Evolutionary conservation across 2,113 vertebrate genomes (phyloP).

Genomic region (Psephotus haematonotus): DNA sequence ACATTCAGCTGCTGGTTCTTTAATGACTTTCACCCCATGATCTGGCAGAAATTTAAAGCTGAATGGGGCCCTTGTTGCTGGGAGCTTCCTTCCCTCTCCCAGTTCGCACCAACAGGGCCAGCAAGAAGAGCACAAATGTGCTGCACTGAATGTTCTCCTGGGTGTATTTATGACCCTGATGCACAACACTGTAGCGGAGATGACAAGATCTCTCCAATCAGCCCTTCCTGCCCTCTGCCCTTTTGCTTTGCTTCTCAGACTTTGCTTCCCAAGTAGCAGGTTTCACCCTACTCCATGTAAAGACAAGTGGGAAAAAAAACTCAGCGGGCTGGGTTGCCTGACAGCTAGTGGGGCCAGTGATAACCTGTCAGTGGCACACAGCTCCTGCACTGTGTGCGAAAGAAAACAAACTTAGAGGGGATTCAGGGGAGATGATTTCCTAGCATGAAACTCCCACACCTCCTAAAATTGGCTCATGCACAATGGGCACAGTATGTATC

Average conservation of each 20-base stretch:
- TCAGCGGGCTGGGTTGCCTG: neutral
- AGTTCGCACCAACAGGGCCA: neutral
- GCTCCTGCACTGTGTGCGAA: neutral
- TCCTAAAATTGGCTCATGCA: neutral
- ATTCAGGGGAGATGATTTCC: neutral
- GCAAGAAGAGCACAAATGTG: neutral
- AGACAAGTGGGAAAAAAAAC: neutral
- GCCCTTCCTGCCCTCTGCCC: neutral
- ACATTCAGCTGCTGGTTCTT: neutral
- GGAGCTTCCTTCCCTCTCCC: neutral
- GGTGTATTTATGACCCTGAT: neutral
- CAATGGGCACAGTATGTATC: neutral
- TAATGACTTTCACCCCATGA: neutral
- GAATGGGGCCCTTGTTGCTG: neutral
- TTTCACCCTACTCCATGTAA: neutral
- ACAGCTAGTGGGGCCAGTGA: rapidly evolving
- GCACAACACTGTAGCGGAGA: neutral
- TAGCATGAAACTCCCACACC: neutral
- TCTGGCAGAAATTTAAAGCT: neutral
- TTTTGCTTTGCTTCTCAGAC: neutral
- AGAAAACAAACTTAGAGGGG: neutral
- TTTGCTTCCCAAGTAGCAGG: rapidly evolving
- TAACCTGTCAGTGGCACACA: rapidly evolving
- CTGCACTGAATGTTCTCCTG: neutral
- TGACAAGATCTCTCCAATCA: neutral